phyloP scores from a whole-genome alignment of 2,888 invertebrate species.

The Ophion slaviceki region DNA sequence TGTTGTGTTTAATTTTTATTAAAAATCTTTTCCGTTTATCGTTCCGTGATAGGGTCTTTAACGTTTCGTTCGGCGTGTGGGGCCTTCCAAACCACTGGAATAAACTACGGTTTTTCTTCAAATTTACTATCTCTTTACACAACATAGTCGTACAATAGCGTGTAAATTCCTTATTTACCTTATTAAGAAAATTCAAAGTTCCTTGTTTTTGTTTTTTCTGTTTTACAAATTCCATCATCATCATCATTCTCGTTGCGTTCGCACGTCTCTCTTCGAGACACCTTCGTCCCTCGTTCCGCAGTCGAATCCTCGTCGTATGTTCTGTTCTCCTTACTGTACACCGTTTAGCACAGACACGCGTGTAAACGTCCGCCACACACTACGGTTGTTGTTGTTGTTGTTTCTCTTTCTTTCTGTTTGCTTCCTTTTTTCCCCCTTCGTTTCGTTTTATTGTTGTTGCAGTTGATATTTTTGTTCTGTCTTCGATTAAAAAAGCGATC shows the following conservation, averaged over 20 bases:
- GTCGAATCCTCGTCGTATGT: constrained; percentile 53
- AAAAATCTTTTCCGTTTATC: constrained; percentile 34
- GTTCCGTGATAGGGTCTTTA: constrained; percentile 46
- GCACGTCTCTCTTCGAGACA: constrained; percentile 36
- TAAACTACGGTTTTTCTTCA: constrained; percentile 77
- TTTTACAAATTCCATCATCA: constrained; percentile 70
- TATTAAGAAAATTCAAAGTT: constrained; percentile 77
- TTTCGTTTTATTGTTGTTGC: constrained; percentile 55
- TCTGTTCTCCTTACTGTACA: constrained; percentile 75
- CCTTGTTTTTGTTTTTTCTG: constrained; percentile 63
- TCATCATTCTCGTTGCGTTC: constrained; percentile 56
- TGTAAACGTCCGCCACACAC: constrained; percentile 77
- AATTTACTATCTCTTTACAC: constrained; percentile 78
- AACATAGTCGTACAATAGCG: constrained; percentile 76
- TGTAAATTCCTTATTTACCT: constrained; percentile 78
- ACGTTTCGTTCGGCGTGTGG: constrained; percentile 68
- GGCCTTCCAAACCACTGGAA: constrained; percentile 77
- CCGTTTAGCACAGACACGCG: constrained; percentile 78
- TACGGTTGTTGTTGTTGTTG: constrained; percentile 41
- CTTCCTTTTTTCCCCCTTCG: constrained; percentile 9
- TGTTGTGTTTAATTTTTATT: constrained; percentile 48
- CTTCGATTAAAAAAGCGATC: constrained; percentile 60
- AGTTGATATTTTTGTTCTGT: constrained; percentile 45
- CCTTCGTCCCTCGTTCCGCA: constrained; percentile 52
- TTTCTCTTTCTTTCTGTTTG: constrained; percentile 2